These are phyloP conservation scores for Corythoichthys intestinalis DNA, from an alignment of 2,113 vertebrate species.

Conservation along the genomic window DNA sequence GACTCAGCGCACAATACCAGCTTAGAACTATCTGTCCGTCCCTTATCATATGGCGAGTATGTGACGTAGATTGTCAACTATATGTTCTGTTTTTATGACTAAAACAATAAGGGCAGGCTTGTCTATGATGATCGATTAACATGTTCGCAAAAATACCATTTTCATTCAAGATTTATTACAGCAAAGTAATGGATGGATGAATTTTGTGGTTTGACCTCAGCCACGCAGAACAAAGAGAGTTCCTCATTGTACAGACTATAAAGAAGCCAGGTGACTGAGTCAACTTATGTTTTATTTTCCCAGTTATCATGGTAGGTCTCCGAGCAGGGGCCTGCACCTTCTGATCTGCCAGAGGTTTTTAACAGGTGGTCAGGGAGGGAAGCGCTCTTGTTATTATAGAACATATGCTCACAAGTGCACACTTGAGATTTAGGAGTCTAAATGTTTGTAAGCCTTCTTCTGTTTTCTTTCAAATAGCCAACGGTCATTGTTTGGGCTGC, in stretches of 20 bases:
- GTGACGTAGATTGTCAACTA: too few species aligned
- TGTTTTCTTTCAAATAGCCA: slow-evolving; percentile 10
- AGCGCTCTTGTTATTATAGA: slow-evolving; percentile 31
- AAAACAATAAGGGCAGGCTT: too few species aligned
- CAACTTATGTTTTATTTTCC: neutral
- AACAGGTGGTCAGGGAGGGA: slow-evolving; percentile 22
- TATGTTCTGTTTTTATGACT: too few species aligned
- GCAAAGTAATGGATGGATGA: neutral
- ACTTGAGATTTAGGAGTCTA: slow-evolving; percentile 17
- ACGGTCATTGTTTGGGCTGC: slow-evolving; percentile 9
- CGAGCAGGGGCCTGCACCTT: neutral
- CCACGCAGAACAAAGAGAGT: slow-evolving; percentile 4
- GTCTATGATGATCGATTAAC: too few species aligned
- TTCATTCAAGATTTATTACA: neutral
- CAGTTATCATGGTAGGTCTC: neutral
- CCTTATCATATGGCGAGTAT: too few species aligned
- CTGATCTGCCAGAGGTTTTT: slow-evolving; percentile 10
- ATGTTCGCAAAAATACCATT: too few species aligned
- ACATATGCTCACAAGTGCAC: slow-evolving; percentile 16
- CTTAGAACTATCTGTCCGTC: too few species aligned
- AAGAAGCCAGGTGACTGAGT: neutral
- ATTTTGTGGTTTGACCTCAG: neutral
- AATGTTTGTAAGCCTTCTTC: slow-evolving; percentile 1
- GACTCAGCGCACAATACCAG: too few species aligned
- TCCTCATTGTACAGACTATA: slow-evolving; percentile 1